Evolutionary conservation across 2,797 vertebrate genomes (phyloP).

Genomic region (Pseudomugil gertrudae): DNA sequence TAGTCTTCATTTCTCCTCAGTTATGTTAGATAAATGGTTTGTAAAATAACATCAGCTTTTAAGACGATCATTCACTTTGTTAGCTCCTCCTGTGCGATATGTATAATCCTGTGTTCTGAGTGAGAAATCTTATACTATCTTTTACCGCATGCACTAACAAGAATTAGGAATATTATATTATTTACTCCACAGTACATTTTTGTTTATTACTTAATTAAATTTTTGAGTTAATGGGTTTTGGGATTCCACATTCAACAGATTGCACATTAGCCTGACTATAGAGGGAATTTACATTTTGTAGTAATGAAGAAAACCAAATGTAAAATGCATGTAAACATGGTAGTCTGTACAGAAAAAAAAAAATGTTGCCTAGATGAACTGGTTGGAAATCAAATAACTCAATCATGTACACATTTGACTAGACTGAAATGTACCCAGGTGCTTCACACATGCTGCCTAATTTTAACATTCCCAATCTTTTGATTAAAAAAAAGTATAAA

Average conservation of each 20-base stretch:
- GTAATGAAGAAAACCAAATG: not conserved
- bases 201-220: not conserved
- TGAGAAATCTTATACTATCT: not conserved
- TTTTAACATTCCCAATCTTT: not conserved
- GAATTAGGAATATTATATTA: not conserved
- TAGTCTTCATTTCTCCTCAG: not conserved
- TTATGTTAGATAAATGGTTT: conserved; percentile 10
- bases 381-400: too few relatives aligned
- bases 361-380: too few relatives aligned
- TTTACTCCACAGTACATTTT: not conserved
- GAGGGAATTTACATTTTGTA: not conserved
- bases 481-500: not conserved
- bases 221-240: too few relatives aligned
- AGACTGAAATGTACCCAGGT: not conserved
- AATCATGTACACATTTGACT: not conserved
- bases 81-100: not conserved
- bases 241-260: not conserved
- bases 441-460: not conserved
- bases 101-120: not conserved
- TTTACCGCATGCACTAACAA: not conserved
- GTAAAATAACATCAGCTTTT: conserved; percentile 11
- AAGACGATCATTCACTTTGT: not conserved
- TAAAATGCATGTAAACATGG: not conserved
- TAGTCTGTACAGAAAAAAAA: not conserved
- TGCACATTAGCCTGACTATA: not conserved